Percentiles rank a stretch among this genome's conserved stretches.
Conservation (phyloP, 2,113 vertebrate genomes). For the Octodon degus region DNA sequence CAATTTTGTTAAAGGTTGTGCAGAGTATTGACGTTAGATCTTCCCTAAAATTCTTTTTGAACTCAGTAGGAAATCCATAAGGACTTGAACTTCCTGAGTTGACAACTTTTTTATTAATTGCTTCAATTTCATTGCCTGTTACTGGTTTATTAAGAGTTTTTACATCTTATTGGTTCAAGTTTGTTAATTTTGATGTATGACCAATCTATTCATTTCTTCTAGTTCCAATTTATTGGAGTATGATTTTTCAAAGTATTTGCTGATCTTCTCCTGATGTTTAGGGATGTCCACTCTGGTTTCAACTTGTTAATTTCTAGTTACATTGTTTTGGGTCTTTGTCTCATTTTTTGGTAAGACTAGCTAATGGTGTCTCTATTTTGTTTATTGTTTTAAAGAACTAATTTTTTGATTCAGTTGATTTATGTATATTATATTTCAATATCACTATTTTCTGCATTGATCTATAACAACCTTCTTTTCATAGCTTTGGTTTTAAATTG, state of each 20-base stretch:
- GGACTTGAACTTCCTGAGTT: background rate
- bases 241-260: no score
- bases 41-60: background rate
- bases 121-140: background rate
- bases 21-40: background rate
- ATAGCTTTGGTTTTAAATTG: background rate
- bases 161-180: background rate
- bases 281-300: background rate
- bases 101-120: background rate
- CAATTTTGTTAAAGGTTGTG: background rate
- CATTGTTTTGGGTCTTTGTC: background rate
- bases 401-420: background rate
- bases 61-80: background rate
- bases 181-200: background rate
- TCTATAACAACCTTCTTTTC: background rate
- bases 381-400: background rate
- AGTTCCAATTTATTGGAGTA: no score
- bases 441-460: background rate
- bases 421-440: background rate
- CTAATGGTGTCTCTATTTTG: background rate
- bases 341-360: background rate
- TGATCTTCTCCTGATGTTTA: background rate
- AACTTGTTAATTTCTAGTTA: background rate
- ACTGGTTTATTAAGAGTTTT: background rate
- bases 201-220: no score